Base-by-base conservation (phyloP, 92 coral and sea anemone species). In the Palythoa caribaeorum region DNA sequence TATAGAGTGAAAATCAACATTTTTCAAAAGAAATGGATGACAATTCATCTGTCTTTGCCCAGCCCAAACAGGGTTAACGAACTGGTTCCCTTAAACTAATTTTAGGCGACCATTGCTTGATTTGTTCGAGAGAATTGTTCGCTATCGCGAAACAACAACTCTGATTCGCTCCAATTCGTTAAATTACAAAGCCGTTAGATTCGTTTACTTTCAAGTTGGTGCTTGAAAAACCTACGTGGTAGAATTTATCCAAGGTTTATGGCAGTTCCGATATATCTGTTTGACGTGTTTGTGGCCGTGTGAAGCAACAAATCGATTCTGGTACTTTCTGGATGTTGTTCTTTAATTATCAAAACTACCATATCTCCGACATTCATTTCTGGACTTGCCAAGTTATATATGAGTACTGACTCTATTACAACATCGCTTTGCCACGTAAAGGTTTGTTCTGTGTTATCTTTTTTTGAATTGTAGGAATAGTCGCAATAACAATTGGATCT, bases 261-360 rank as follows among this genome's bases (percentile, higher is more conserved):
- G 14, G 35, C 15, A 7, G n/a, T 51, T 54, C 73, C 6, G 28
- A 70, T 12, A 21, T 35, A 80, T 60, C 73, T 63, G 19, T 81
- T 66, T 48, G 76, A 81, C 66, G 60, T 40, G 76, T 12, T 70
- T 9, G 60, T 68, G 62, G 76, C 21, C 12, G 38, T 44, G 86
- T 44, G 65, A 66, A 16, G 1, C 65, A 38, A 81, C 75, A 50
- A 47, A 10, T 51, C 74, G 38, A 39, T 65, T 81, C 86, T 81
- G 76, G 75, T n/a, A 2, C 54, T 40, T 80, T 63, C 60, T 80
- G 86, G 74, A 81, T 81, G 73, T 65, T 71, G 73, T 65, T 51
- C 19, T 12, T 6, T 69, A 14, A 63, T 21, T 70, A 8, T 35
- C 75, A 35, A 80, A 40, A 20, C 37, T 8, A 66, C 47, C 53